A percentile compares a stretch with the other conserved stretches of the same genome.
phyloP scores from a whole-genome alignment of 30 jellyfish, hydroid and myxozoan genomes.

The Aurelia aurita complex sp. Pacific region DNA sequence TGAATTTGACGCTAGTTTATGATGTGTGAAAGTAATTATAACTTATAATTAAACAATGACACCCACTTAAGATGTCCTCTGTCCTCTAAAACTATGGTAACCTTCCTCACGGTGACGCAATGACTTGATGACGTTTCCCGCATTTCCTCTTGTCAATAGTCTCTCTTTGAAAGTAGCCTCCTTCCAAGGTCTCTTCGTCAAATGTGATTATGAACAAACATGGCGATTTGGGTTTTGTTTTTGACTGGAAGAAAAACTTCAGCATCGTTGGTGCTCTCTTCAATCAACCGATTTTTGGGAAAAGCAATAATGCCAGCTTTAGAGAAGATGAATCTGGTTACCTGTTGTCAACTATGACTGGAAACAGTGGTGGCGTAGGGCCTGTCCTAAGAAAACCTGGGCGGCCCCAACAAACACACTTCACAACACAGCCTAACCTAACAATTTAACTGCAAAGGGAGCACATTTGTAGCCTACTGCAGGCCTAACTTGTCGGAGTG shows the following conservation, averaged over 20 bases:
- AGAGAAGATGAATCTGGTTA: background rate
- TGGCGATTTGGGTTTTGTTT: background rate
- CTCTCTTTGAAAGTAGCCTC: slow-evolving; percentile 6
- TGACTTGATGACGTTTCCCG: slow-evolving; percentile 1
- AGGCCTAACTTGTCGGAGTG: background rate
- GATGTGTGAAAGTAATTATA: too few relatives aligned
- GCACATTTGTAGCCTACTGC: too few relatives aligned
- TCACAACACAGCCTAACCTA: too few relatives aligned
- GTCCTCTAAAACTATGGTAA: too few relatives aligned
- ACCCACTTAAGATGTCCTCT: background rate
- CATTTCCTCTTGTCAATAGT: background rate
- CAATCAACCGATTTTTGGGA: too few relatives aligned
- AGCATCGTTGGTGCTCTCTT: too few relatives aligned
- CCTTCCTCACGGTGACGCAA: background rate
- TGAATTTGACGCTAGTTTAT: too few relatives aligned
- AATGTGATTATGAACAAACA: background rate
- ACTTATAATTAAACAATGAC: too few relatives aligned
- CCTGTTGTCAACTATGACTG: background rate
- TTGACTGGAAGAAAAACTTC: background rate
- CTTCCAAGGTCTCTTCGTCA: background rate
- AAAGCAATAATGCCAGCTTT: background rate
- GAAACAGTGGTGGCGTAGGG: background rate
- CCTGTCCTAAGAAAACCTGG: background rate
- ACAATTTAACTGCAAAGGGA: too few relatives aligned
- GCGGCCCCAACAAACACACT: too few relatives aligned